A percentile compares a stretch with the other conserved stretches of the same genome.
phyloP scores from a whole-genome alignment of 2,797 vertebrate species.

The Pyrocephalus nanus region DNA sequence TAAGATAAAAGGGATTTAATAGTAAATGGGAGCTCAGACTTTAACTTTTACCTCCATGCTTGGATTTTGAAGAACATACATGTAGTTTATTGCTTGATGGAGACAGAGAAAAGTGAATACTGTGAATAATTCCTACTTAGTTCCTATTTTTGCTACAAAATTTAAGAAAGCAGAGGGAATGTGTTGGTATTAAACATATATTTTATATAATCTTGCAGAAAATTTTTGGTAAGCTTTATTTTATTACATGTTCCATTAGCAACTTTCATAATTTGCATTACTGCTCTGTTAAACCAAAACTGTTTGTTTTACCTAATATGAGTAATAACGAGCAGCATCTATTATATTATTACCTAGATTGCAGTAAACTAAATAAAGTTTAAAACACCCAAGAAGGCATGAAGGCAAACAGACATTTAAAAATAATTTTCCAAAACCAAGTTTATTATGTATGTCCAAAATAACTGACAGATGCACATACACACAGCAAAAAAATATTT shows the following conservation, averaged over 20 bases:
- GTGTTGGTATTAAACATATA: not conserved
- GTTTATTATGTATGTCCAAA: not conserved
- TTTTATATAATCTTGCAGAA: not conserved
- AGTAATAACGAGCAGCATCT: not conserved
- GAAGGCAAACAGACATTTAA: not conserved
- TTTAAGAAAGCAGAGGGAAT: not conserved
- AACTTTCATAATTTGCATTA: not conserved
- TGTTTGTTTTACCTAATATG: not conserved
- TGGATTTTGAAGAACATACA: not conserved
- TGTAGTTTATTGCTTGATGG: not conserved
- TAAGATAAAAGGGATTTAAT: not conserved
- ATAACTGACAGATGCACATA: not conserved
- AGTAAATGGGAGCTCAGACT: not conserved
- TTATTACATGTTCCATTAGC: not conserved
- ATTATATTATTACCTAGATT: not conserved
- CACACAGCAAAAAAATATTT: not conserved
- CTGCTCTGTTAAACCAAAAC: not conserved
- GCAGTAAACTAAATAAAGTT: not conserved
- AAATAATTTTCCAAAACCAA: not conserved
- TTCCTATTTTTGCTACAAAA: not conserved
- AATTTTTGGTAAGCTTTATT: not conserved
- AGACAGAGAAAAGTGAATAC: not conserved
- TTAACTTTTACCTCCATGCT: not conserved
- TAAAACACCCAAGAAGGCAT: not conserved
- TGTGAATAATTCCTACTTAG: not conserved